phyloP scores from a whole-genome alignment of 2,113 vertebrate genomes.

The Donacobius atricapilla region DNA sequence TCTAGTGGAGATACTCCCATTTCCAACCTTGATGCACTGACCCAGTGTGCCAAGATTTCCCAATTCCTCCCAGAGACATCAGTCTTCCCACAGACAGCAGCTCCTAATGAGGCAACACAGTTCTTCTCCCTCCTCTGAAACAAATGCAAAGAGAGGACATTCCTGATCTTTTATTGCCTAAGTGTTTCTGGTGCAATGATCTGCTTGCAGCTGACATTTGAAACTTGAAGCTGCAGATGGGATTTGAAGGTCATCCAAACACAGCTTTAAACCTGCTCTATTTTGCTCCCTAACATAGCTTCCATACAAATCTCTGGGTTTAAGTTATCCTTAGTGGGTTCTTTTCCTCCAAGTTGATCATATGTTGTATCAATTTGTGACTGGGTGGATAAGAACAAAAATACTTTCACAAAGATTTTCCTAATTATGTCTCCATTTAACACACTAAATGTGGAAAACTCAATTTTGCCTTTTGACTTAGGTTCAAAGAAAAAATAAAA shows the following conservation, averaged over 20 bases:
- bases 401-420: background rate
- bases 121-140: background rate
- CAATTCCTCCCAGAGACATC: background rate
- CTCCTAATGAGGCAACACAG: background rate
- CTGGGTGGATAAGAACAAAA: background rate
- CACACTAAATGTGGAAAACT: background rate
- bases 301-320: background rate
- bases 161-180: constrained; percentile 37
- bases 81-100: background rate
- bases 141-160: constrained; percentile 15
- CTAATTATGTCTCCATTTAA: background rate
- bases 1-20: background rate
- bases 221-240: constrained; percentile 56
- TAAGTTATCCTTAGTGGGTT: background rate
- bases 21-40: background rate
- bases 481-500: background rate
- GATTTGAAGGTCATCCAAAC: constrained; percentile 66
- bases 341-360: background rate
- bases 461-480: background rate
- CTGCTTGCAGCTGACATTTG: constrained; percentile 63
- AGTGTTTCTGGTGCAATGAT: constrained; percentile 44
- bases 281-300: background rate
- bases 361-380: background rate
- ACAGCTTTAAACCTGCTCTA: constrained; percentile 25
- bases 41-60: background rate